Evolutionary conservation across 2,797 vertebrate species (phyloP), one percentile per base, ranked within the genome.

Genomic region (Eulemur mongoz): DNA sequence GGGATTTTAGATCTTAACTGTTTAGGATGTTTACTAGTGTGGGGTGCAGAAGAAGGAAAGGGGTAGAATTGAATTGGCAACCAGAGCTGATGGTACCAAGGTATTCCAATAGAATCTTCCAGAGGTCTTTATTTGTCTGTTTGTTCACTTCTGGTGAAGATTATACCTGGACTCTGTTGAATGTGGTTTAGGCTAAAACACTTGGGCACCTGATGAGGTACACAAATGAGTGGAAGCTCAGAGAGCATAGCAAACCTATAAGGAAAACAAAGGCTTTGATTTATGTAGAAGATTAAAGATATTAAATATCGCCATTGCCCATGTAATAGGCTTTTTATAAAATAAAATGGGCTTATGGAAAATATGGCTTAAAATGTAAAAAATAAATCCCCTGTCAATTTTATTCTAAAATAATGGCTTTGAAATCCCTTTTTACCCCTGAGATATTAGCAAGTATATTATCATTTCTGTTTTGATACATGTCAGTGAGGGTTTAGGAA

Each of bases 1-100:
- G 94, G 83, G 82, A 89, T 95, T 97, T 98, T 95, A 97, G 96
- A 97, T 97, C 84, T 96, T 97, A 96, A 96, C 88, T 86, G 38
- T 97, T 93, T 88, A 76, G 73, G 86, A 97, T 97, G 96, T 96
- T 97, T 98, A 38, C 61, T 13, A 12, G 22, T 50, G 17, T 86
- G 93, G 72, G 85, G 75, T 7, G n/a, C 45, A 52, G 80, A 87
- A 90, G 70, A 76, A 61, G 63, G 48, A 88, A 87, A 50, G 8
- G 13, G 32, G 25, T 73, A 48, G 17, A 78, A 52, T n/a, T 32
- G 80, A 92, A 85, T 5, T 38, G 82, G 92, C 85, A 97, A 96
- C n/a, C 96, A 96, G 96, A 90, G 89, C 45, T 97, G 95, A 92
- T 94, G 81, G 96, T 80, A 96, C 86, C 75, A 86, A 94, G 84